Evolutionary conservation across 2,888 invertebrate species (phyloP), one percentile per base, ranked within the genome.

Genomic region (Drosophila falleni): DNA sequence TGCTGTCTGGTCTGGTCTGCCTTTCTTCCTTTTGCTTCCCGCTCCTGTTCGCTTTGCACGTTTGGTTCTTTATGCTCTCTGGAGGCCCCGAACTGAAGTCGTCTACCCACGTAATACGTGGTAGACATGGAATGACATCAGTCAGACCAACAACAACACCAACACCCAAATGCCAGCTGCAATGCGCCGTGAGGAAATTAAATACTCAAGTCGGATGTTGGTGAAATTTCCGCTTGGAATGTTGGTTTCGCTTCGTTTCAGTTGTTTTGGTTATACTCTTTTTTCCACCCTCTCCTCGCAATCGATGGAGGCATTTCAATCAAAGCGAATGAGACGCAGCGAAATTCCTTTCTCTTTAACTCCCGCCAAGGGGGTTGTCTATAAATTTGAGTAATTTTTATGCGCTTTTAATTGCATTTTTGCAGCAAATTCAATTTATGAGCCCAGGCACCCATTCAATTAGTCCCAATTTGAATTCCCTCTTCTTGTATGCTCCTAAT

Each of bases 181-280:
- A 85, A 55, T 78, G 73, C 73, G 78, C 67, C 71, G 80, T 74
- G 63, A 83, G 86, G 89, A 88, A 87, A 87, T 87, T 87, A 87
- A 88, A 87, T 87, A 84, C 87, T 88, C 81, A 72, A 80, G 84
- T 78, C 78, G 86, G 86, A 86, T 82, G 86, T 88, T 87, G 84
- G 62, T 71, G 68, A 84, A 88, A 87, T 87, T 88, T 87, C 87
- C 89, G 87, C 53, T 71, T 46, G 65, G 63, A 61, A 76, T 68
- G 66, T 71, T 56, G 37, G 47, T 58, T 47, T 63, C 51, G 33
- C n/a, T 56, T 53, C 33, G n/a, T 51, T 47, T 23, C 41, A 35
- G 19, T 55, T 47, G 33, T 54, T 65, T 51, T 68, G 33, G 11
- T 23, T 39, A 16, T 55, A 35, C 31, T 33, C 64, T 51, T 29